Base-by-base conservation (phyloP, 1,140 invertebrate genomes). In the Heliothis subflexa region DNA sequence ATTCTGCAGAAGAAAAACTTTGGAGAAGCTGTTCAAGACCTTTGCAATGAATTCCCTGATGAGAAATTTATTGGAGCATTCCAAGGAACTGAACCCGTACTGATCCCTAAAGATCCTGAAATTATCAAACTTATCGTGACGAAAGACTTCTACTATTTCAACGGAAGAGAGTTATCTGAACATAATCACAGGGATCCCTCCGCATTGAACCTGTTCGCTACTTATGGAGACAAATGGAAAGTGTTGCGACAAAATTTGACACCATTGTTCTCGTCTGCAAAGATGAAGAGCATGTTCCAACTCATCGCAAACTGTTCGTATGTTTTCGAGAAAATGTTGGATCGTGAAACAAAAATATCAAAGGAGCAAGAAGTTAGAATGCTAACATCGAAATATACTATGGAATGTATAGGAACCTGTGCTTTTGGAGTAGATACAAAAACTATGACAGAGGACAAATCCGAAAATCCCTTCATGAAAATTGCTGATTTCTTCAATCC, bases 231-330 rank as follows among this genome's bases (percentile, higher is more conserved):
- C 45, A 85, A 88, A 52, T 96, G 96, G 96, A 95, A 95, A 85
- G 86, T 95, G 3, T 79, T 96, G 4, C 87, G 96, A 45, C 86
- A 91, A 16, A 96, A 96, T 70, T 86, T 96, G 55, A 95, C 95
- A 12, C 96, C 96, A 9, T 93, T 95, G 9, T 97, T 96, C 85
- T 95, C 96, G 1, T 89, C 95, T 2, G 89, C 94, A 3, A 96
- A 96, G 89, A 94, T 97, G 75, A 96, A 95, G 86, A 91, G 92
- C 25, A 96, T 96, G 95, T 95, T 95, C 79, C 84, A 93, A 2
- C 80, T 94, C 1, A 94, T 96, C 73, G 33, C 89, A 0, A 80
- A 91, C 13, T 94, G 95, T 50, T 83, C 86, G 0, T 40, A 89
- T 0, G 83, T 91, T 25, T 82, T 96, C 1, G 87, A 90, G 18